phyloP scores from a whole-genome alignment of 2,797 vertebrate species.

The Mergus octosetaceus region DNA sequence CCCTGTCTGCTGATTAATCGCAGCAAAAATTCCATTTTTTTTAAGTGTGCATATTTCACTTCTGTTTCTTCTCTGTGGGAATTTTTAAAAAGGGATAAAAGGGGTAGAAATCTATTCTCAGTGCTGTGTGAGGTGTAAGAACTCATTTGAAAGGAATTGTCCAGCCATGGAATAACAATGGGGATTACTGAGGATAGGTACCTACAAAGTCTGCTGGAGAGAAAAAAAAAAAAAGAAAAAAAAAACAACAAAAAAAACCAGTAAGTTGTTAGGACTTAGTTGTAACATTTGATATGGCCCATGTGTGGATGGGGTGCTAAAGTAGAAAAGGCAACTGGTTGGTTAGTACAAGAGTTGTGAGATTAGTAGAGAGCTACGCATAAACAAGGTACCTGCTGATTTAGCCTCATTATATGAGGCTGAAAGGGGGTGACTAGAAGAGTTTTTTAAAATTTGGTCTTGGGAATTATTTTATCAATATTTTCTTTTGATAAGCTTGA shows the following conservation, averaged over 20 bases:
- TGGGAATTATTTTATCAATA: background rate
- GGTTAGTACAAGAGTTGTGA: background rate
- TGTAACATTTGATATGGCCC: background rate
- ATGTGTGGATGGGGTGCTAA: background rate
- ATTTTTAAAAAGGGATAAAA: background rate
- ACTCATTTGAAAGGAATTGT: background rate
- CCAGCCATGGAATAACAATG: background rate
- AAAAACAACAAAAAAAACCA: too few species aligned
- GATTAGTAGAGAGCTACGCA: rapidly evolving
- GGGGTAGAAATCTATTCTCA: background rate
- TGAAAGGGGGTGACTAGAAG: background rate
- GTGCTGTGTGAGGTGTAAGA: background rate
- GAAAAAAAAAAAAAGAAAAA: background rate
- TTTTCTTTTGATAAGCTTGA: background rate
- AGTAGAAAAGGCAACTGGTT: background rate
- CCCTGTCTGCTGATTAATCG: background rate
- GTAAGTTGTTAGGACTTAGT: background rate
- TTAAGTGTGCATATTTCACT: background rate
- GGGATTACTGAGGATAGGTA: background rate
- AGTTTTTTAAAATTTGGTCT: background rate
- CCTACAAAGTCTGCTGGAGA: background rate
- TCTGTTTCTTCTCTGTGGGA: background rate
- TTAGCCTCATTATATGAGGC: background rate
- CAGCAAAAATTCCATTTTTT: background rate
- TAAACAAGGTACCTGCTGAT: background rate